Percentiles rank a stretch among this genome's conserved stretches.
These are phyloP conservation scores for Anthrax anthrax DNA, from an alignment of 2,888 invertebrate genomes.

Conservation along the genomic window DNA sequence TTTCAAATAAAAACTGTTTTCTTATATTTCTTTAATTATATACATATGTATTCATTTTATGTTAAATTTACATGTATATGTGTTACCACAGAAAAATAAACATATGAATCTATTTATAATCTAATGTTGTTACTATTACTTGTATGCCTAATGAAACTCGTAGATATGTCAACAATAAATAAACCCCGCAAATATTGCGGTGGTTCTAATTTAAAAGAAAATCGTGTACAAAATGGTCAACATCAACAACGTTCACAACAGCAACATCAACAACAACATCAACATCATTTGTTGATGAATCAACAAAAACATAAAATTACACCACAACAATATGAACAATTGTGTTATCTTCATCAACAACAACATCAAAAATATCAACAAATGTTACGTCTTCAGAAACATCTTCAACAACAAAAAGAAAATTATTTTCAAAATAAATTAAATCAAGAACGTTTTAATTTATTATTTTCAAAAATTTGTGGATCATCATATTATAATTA, in stretches of 20 bases:
- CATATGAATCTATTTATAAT: constrained; percentile 18
- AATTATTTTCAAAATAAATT: not conserved
- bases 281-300: constrained; percentile 9
- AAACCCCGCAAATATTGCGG: constrained; percentile 15
- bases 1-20: no score
- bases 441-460: not conserved
- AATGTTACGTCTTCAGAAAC: constrained; percentile 9
- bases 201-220: constrained; percentile 11
- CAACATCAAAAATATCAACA: constrained; percentile 23
- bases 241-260: constrained; percentile 11
- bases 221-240: constrained; percentile 12
- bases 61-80: no score
- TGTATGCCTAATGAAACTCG: constrained; percentile 33
- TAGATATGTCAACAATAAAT: constrained; percentile 31
- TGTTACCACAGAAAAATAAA: no score
- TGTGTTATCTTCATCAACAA: constrained; percentile 29
- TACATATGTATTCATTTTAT: no score
- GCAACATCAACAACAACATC: constrained; percentile 19
- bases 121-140: constrained; percentile 35
- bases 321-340: constrained; percentile 49
- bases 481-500: not conserved
- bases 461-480: not conserved
- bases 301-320: constrained; percentile 12
- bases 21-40: no score
- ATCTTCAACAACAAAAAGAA: constrained; percentile 4